Evolutionary conservation across 30 jellyfish, hydroid and myxozoan genomes (phyloP).

Genomic region (Sanderia malayensis): DNA sequence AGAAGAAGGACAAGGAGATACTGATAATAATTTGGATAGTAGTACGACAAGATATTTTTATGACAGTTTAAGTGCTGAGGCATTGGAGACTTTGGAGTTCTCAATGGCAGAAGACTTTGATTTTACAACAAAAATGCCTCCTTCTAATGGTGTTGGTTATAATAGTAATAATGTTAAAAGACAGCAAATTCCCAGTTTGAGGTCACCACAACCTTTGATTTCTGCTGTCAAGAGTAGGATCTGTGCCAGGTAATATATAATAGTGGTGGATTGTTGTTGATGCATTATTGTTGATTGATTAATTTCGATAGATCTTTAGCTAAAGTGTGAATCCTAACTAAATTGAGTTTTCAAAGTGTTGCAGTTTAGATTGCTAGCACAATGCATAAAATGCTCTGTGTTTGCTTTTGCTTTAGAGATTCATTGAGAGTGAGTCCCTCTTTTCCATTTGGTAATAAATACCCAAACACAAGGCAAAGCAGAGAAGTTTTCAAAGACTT

Average conservation of each 20-base stretch:
- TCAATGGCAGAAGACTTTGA: conserved; percentile 20
- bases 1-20: too few relatives aligned
- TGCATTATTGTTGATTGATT: too few relatives aligned
- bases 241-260: conserved; percentile 28
- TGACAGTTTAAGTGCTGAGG: neutral
- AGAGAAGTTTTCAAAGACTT: neutral
- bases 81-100: conserved; percentile 3
- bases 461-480: neutral
- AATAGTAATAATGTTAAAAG: neutral
- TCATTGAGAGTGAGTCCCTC: neutral
- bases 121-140: neutral
- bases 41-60: neutral
- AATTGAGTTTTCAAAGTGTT: too few relatives aligned
- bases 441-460: conserved; percentile 1
- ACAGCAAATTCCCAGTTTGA: conserved; percentile 44
- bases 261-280: too few relatives aligned
- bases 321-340: too few relatives aligned
- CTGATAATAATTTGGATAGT: neutral
- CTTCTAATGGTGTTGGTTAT: neutral
- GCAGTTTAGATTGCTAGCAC: too few relatives aligned
- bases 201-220: conserved; percentile 60
- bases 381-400: too few relatives aligned
- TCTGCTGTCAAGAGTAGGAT: conserved; percentile 41
- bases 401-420: too few relatives aligned
- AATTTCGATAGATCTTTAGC: too few relatives aligned